Evolutionary conservation across 2,797 vertebrate genomes (phyloP).

Genomic region (Peromyscus nudipes): DNA sequence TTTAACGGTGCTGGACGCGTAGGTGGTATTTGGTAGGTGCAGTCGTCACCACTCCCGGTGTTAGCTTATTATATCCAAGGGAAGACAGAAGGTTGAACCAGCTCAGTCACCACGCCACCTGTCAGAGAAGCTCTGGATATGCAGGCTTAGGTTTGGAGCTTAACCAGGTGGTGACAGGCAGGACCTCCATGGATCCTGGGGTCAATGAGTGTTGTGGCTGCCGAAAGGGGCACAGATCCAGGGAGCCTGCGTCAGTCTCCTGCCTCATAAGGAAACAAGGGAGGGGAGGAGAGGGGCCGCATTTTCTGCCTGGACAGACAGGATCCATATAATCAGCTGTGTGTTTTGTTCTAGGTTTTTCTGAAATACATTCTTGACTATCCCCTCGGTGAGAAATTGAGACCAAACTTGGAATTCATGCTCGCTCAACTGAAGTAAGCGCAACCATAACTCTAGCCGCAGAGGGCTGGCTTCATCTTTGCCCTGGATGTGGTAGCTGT

Average conservation of each 20-base stretch:
- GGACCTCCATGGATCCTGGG: too few species aligned
- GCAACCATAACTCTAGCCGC: neutral
- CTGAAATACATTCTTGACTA: slow-evolving; percentile 98
- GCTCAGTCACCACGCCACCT: neutral
- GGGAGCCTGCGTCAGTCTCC: neutral
- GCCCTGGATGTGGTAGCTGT: neutral
- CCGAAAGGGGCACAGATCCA: neutral
- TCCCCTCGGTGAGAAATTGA: slow-evolving; percentile 95
- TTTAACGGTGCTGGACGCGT: neutral
- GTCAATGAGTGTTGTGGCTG: neutral
- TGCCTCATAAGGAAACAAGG: neutral
- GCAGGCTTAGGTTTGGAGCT: neutral
- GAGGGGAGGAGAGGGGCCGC: too few species aligned
- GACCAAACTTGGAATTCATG: slow-evolving; percentile 94
- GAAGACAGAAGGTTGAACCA: neutral
- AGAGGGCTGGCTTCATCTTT: neutral
- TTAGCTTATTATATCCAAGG: neutral
- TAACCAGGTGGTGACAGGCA: neutral
- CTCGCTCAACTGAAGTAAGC: slow-evolving; percentile 94
- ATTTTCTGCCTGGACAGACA: too few species aligned
- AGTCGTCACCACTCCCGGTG: neutral
- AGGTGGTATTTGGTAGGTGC: neutral
- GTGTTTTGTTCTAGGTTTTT: slow-evolving; percentile 92
- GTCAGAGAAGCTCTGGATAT: neutral
- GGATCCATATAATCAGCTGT: neutral